Percentiles rank a stretch among this genome's conserved stretches.
These are phyloP conservation scores for Xestia ashworthii DNA, from an alignment of 2,888 invertebrate genomes.

Conservation along the genomic window DNA sequence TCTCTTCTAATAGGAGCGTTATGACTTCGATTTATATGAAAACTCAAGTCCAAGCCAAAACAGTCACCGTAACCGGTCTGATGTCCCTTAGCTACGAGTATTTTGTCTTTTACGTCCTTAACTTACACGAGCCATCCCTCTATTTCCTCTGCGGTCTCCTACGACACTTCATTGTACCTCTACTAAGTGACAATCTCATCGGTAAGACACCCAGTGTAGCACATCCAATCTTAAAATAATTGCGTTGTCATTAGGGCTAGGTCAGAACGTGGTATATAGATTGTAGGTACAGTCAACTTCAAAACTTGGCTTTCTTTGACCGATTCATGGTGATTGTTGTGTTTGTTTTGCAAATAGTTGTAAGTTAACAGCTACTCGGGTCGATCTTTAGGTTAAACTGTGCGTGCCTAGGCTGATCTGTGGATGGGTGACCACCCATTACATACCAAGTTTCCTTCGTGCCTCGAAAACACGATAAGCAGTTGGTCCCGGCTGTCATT, in stretches of 20 bases:
- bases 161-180: conserved; percentile 16
- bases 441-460: too few species aligned
- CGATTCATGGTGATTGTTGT: neutral
- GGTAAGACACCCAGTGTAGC: conserved; percentile 26
- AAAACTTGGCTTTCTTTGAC: neutral
- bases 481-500: too few species aligned
- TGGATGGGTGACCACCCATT: too few species aligned
- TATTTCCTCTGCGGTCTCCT: conserved; percentile 36
- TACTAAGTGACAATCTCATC: conserved; percentile 43
- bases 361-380: too few species aligned
- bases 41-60: neutral
- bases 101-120: neutral
- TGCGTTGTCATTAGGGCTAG: conserved; percentile 31
- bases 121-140: neutral
- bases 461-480: too few species aligned
- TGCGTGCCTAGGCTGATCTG: too few species aligned
- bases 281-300: neutral
- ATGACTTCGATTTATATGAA: neutral
- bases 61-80: too few species aligned
- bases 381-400: too few species aligned
- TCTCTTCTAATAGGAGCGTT: neutral
- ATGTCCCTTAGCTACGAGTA: neutral
- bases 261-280: conserved; percentile 23
- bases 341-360: neutral
- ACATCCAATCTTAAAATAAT: conserved; percentile 47